Evolutionary conservation across 2,113 vertebrate genomes (phyloP).

Genomic region (Pterocles orientalis): DNA sequence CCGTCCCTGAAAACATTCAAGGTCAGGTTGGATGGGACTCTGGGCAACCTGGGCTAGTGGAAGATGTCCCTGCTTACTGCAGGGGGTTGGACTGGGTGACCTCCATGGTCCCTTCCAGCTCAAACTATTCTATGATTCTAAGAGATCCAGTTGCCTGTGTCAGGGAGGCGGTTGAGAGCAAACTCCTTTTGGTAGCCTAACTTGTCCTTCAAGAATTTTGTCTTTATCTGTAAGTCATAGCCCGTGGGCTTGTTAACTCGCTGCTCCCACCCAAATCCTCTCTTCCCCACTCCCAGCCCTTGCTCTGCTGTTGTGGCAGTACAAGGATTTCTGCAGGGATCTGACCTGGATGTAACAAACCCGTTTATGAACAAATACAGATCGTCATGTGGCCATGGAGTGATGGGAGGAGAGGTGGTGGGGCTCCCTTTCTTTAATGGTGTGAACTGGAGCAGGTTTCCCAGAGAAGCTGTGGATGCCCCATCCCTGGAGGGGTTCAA

Average conservation of each 20-base stretch:
- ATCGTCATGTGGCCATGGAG: background rate
- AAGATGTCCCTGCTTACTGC: no score
- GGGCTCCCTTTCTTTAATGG: background rate
- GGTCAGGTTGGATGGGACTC: no score
- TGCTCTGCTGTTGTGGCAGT: background rate
- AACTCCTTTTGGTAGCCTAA: background rate
- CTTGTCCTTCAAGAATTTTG: background rate
- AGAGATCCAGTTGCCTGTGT: fast-evolving
- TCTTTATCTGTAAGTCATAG: background rate
- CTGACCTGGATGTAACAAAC: background rate
- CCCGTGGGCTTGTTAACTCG: background rate
- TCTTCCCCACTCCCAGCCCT: background rate
- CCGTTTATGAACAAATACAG: fast-evolving
- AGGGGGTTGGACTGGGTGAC: no score
- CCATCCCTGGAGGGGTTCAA: no score
- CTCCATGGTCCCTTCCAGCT: no score
- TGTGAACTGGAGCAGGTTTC: no score
- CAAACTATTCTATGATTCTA: no score
- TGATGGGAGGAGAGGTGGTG: background rate
- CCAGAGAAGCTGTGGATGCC: no score
- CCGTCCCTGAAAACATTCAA: no score
- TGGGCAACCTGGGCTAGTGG: no score
- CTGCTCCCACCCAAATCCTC: background rate
- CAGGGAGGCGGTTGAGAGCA: background rate
- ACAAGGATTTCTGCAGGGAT: background rate